phyloP scores from a whole-genome alignment of 2,113 vertebrate species.

The Mionectes macconnelli region DNA sequence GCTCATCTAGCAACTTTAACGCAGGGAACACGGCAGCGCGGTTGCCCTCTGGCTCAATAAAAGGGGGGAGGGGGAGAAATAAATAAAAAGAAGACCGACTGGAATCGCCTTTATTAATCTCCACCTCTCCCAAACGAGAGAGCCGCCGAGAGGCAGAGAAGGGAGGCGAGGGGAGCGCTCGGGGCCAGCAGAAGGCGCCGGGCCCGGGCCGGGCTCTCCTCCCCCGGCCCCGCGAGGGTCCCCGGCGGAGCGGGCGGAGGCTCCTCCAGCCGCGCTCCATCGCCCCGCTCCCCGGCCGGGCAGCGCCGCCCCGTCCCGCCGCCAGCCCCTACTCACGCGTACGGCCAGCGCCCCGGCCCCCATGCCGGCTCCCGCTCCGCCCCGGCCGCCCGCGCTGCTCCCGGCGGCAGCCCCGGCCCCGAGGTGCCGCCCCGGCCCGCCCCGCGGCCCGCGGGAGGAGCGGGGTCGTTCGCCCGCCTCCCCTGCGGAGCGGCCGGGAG shows the following conservation, averaged over 20 bases:
- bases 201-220: not conserved
- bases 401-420: not conserved
- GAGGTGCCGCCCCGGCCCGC: too few species aligned
- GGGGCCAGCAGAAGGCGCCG: not conserved
- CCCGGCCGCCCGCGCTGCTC: not conserved
- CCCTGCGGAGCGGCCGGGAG: not conserved
- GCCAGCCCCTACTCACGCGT: constrained; percentile 83
- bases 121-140: not conserved
- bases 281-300: not conserved
- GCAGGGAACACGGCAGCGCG: not conserved
- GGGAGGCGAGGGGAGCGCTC: not conserved
- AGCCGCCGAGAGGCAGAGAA: not conserved
- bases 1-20: not conserved
- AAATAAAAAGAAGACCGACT: too few species aligned
- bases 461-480: not conserved
- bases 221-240: not conserved
- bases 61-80: too few species aligned
- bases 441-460: too few species aligned
- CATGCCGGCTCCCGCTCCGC: constrained; percentile 73
- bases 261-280: not conserved
- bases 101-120: not conserved
- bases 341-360: constrained; percentile 89
- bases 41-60: not conserved
- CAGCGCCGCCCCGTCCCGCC: too few species aligned
- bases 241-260: not conserved